Base-by-base conservation (phyloP, 1,140 invertebrate genomes). In the Drosophila kurseongensis region DNA sequence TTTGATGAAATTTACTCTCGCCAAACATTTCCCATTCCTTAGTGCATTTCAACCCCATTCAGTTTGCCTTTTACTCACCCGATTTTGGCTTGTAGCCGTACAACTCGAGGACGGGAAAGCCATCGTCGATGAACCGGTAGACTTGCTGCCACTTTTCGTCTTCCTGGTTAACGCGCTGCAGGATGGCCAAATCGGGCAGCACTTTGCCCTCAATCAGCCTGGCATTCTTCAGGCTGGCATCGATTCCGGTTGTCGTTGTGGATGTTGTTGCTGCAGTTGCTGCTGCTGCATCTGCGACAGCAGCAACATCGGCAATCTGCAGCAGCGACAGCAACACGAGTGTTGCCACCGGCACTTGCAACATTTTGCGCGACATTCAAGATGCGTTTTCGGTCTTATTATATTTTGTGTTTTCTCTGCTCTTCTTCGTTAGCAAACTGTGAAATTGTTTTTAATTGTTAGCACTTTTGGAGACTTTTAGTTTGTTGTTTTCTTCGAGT, bases 101-200 rank as follows among this genome's bases (percentile, higher is more conserved):
- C 5, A 91, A 62, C 32, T 92, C 91, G 69, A 92, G 71, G 52
- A 92, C 91, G 18, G 91, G 91, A 75, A 92, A 82, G 32, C 91
- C 91, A 56, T 92, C 90, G 47, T 91, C 89, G 63, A 92, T 79
- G 67, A 92, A 92, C 69, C 83, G 91, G 57, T 80, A 80, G 58
- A 91, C 78, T 40, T 91, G 91, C 52, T 90, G 88, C 88, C 88
- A 92, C 74, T 92, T 92, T 51, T 92, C 91, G 60, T 88, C 89
- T 48, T 92, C 79, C 78, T 86, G 89, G 67, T 63, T 83, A 73
- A 52, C 50, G 14, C 73, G 80, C 38, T 73, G 68, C 52, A 90
- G 54, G 48, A 44, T 73, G 29, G 55, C 80, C 60, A 92, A 79
- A 60, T 92, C 91, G 69, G 91, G 91, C 59, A 92, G 80, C 62